These are phyloP conservation scores for Monoplex corrugatus DNA, from an alignment of 2,888 invertebrate species.

Conservation along the genomic window DNA sequence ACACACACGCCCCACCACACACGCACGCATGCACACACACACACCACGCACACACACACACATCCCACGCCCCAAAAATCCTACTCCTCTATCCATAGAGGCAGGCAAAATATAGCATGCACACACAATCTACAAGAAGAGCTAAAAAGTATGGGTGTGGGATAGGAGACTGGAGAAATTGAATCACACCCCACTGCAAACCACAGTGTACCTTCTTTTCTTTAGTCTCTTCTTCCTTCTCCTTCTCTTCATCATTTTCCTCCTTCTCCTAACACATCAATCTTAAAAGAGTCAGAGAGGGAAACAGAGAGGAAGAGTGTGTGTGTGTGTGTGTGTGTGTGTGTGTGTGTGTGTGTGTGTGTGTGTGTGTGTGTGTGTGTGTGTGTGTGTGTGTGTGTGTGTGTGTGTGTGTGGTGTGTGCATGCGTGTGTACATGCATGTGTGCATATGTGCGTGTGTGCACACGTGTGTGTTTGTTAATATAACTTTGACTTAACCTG, in stretches of 20 bases:
- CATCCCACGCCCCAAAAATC: too few relatives aligned
- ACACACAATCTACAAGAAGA: background rate
- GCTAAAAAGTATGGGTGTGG: background rate
- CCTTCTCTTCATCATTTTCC: slow-evolving; percentile 3
- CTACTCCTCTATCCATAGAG: background rate
- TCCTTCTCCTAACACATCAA: slow-evolving; percentile 19
- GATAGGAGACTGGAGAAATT: background rate
- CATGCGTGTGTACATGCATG: background rate
- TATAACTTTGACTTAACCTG: too few relatives aligned
- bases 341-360: background rate
- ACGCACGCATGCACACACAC: too few relatives aligned
- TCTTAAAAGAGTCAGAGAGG: background rate
- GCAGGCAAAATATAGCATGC: too few relatives aligned
- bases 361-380: background rate
- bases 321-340: background rate
- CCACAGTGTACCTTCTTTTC: background rate
- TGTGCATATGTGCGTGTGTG: background rate
- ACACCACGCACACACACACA: background rate
- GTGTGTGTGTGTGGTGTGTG: background rate
- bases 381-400: background rate
- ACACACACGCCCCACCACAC: too few relatives aligned
- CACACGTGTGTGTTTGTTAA: background rate
- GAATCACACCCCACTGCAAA: background rate
- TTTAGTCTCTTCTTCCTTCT: too few relatives aligned
- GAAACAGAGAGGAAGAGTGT: background rate